Conservation (phyloP, 64 coral and sea anemone genomes). For the Montipora cactus region DNA sequence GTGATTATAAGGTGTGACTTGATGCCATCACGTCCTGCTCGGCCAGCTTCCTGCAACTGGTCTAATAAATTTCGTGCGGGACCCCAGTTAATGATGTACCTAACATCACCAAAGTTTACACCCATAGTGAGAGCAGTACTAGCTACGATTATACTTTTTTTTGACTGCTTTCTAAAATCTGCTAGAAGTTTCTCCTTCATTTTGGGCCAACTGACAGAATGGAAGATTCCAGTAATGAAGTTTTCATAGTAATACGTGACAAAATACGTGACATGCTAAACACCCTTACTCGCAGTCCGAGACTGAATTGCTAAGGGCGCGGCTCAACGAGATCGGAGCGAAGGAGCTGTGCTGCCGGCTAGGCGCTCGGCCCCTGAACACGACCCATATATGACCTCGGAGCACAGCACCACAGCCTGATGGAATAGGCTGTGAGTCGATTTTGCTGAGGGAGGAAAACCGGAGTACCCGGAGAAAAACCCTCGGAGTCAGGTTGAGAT, state of each 20-base stretch:
- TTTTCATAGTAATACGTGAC: background rate
- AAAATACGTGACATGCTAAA: no score
- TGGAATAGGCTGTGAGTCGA: no score
- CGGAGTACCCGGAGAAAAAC: no score
- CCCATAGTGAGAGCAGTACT: constrained; percentile 51
- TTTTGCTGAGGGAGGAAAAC: no score
- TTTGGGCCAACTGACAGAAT: constrained; percentile 47
- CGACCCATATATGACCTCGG: no score
- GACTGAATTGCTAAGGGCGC: no score
- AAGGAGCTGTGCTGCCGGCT: no score
- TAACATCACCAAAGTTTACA: constrained; percentile 26
- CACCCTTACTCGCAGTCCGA: no score
- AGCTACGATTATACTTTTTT: constrained; percentile 26
- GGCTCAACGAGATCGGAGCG: no score
- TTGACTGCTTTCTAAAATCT: background rate
- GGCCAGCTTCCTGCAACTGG: constrained; percentile 27
- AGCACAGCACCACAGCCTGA: no score
- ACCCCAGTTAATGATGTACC: constrained; percentile 50
- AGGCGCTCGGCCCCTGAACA: no score
- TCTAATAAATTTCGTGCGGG: constrained; percentile 17
- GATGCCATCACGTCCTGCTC: constrained; percentile 40
- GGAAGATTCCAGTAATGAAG: constrained; percentile 32
- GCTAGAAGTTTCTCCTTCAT: background rate
- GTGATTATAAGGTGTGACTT: constrained; percentile 21
- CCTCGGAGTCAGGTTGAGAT: no score